phyloP scores from a whole-genome alignment of 2,888 invertebrate genomes.

The Scrobipalpa costella region DNA sequence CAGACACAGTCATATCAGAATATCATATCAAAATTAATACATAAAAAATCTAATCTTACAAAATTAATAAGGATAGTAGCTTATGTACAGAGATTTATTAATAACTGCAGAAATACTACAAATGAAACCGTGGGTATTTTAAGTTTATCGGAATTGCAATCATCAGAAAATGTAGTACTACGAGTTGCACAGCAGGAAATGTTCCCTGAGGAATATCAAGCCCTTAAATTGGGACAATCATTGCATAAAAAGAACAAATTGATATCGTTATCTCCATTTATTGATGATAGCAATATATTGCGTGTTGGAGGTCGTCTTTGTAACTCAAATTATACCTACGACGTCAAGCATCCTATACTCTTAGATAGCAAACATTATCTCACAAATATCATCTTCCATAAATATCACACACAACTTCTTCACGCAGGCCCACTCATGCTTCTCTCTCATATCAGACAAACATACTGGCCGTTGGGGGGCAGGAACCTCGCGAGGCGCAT shows the following conservation, averaged over 20 bases:
- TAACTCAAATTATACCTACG: too few species aligned
- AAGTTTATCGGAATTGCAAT: constrained; percentile 23
- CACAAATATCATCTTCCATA: too few species aligned
- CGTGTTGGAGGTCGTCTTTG: constrained; percentile 36
- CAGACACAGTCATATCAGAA: neutral
- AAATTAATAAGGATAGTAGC: too few species aligned
- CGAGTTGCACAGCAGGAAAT: constrained; percentile 28
- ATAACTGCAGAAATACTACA: constrained; percentile 26
- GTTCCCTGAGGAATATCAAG: constrained; percentile 25
- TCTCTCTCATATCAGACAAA: too few species aligned
- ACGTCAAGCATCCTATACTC: too few species aligned
- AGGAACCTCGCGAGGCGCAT: too few species aligned
- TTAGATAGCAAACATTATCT: too few species aligned
- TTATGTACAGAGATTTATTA: constrained; percentile 28
- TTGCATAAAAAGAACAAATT: neutral
- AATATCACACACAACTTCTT: too few species aligned
- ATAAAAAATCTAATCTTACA: constrained; percentile 26
- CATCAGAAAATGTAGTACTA: constrained; percentile 17
- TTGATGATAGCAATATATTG: constrained; percentile 32
- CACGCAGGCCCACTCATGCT: too few species aligned
- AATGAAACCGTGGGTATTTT: constrained; percentile 24
- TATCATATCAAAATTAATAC: constrained; percentile 14
- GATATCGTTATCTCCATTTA: constrained; percentile 31
- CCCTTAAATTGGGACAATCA: constrained; percentile 15
- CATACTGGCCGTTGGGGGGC: too few species aligned